A percentile compares a stretch with the other conserved stretches of the same genome.
Evolutionary conservation across 2,797 vertebrate species (phyloP).

Genomic region (Cottoperca gobio): DNA sequence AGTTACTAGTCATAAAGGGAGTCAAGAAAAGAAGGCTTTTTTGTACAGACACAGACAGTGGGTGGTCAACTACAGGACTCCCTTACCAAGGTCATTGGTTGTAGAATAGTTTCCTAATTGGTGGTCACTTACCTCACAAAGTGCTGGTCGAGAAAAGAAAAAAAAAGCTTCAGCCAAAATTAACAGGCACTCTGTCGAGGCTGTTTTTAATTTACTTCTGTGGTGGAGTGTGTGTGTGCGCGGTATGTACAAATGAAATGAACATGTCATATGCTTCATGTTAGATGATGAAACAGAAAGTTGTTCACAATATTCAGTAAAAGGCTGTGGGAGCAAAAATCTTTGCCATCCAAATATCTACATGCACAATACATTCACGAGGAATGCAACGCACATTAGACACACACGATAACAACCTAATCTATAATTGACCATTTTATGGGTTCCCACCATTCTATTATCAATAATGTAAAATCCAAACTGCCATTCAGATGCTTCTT

Average conservation of each 20-base stretch:
- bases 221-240: not conserved
- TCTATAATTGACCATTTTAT: slow-evolving; percentile 70
- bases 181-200: not conserved
- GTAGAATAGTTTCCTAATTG: slow-evolving; percentile 2
- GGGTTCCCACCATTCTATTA: slow-evolving; percentile 36
- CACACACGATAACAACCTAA: slow-evolving; percentile 63
- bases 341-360: not conserved
- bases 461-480: slow-evolving; percentile 66
- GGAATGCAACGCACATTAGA: not conserved
- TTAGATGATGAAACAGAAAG: not conserved
- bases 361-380: not conserved
- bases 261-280: not conserved
- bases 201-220: slow-evolving; percentile 19
- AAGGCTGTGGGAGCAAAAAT: not conserved
- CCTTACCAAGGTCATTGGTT: not conserved
- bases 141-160: not conserved
- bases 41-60: not conserved
- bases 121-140: slow-evolving; percentile 15
- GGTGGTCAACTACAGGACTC: not conserved
- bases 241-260: not conserved
- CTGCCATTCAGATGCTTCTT: slow-evolving; percentile 34
- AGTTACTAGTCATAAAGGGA: not conserved
- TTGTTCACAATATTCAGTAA: not conserved
- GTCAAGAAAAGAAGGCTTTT: not conserved
- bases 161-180: slow-evolving; percentile 2